Evolutionary conservation across 2,113 vertebrate genomes (phyloP), one percentile per base, ranked within the genome.

Genomic region (Megaceryle maxima): DNA sequence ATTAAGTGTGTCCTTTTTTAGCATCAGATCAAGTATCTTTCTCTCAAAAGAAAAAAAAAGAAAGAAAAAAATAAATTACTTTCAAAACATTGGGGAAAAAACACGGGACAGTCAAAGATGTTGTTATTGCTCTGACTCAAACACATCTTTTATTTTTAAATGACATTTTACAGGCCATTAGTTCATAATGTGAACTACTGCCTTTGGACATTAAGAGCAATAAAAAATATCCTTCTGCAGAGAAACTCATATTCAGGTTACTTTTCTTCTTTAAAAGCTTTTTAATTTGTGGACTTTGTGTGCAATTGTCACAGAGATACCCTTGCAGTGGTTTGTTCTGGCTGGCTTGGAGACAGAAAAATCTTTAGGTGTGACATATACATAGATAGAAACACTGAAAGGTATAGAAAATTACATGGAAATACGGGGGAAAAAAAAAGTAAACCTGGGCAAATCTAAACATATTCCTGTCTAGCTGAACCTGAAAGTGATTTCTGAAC

Each of bases 101-200:
- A 78, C 19, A 13, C 21, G 85, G 35, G 85, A 83, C 63, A 86
- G 55, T 85, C 74, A 92, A 92, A 94, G 77, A 96, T 78, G 66
- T 43, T 95, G 86, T 91, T 94, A 90, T 95, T 95, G 70, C 48
- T 93, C 62, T 95, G 83, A 87, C 76, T 93, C 83, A 88, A 95
- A 93, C 83, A 95, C 86, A 94, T 94, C 31, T 96, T 96, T 96
- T 96, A 96, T 91, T 95, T 96, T 96, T 92, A 97, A 96, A 95
- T 92, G 94, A 95, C 82, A 95, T 92, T 91, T 96, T 74, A 43
- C 89, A 92, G 76, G 31, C 92, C 89, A 93, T 97, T 96, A 96
- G 81, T 93, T 97, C 83, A 88, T 94, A 90, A 96, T 94, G 62
- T 82, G 94, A 96, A 81, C 80, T 69, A 70, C 72, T 75, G 86